Evolutionary conservation across 2,888 invertebrate species (phyloP), one percentile per base, ranked within the genome.

Genomic region (Idaea biselata): DNA sequence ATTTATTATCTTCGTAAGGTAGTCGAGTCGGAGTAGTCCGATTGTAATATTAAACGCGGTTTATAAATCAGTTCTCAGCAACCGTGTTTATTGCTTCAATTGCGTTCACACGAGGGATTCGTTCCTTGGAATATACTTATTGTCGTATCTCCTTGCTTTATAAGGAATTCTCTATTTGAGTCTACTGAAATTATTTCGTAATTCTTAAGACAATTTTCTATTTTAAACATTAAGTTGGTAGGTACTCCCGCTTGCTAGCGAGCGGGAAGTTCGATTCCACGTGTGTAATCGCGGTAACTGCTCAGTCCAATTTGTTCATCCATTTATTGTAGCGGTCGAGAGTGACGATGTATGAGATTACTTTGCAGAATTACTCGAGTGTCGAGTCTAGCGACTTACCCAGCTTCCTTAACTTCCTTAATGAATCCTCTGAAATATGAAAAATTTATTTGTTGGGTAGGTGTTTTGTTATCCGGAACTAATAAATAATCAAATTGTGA

Each of bases 41-140:
- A 33, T 7, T 53, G 62, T 59, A 61, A 65, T 63, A 44, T 8
- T 44, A 14, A 44, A 44, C 7, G 11, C 44, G 11, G 7, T 44
- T 14, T 11, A 44, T 44, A 44, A 44, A 44, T 44, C 44, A 44
- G 8, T 44, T 44, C 8, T 0, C 3, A 44, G 0, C 14, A 44
- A 44, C 11, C 14, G 44, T 44, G 44, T 44, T 44, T 11, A 44
- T 44, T 44, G 14, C 44, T 44, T 44, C 44, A 8, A 44, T 44
- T 44, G 44, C 44, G 44, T 44, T 44, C 44, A 44, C 44, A 11
- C 11, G 6, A 44, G 8, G 14, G 44, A 44, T 1, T 2, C 3
- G 14, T 14, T 44, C 11, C 14, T 44, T 25, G 25, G 25, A 25
- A 25, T 25, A 25, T 25, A 25, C 25, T 25, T 25, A 25, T 25